Evolutionary conservation across 2,888 invertebrate genomes (phyloP), one percentile per base, ranked within the genome.

Genomic region (Sinohyriopsis cumingii): DNA sequence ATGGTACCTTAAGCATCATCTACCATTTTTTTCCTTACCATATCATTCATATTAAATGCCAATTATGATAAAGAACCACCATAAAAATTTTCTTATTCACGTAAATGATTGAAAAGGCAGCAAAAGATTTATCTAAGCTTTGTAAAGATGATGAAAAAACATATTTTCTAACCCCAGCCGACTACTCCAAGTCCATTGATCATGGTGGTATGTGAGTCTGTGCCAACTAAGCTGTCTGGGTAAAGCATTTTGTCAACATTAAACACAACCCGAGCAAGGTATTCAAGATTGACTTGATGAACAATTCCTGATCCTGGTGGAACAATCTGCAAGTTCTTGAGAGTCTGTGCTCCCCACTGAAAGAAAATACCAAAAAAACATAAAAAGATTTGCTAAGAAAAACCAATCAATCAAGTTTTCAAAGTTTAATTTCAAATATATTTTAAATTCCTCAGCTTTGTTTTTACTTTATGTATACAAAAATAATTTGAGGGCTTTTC

Each of bases 141-240:
- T 12, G 45, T 45, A 15, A 12, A 45, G 15, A 45, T 45, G 45
- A 12, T 45, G 45, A 12, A 45, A 0, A 33, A 25, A 25, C 2
- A 25, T n/a, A 62, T 22, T 9, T 22, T 75, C 86, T 82, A 95
- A 75, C 97, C 98, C 98, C 98, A 99, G 1, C 98, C 99, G 6
- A 98, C 93, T 2, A 99, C 95, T 0, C 99, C 98, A 5, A 98
- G 93, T 0, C 98, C 98, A 88, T 98, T 98, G 79, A 99, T 97
- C 98, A 99, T 99, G 20, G 99, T 99, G 3, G 99, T 99, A 87
- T 99, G 99, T 0, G 97, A 97, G 92, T 99, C 99, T 0, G 99
- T 99, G 15, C 99, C 99, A 59, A 99, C 98, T 76, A 97, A 94
- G 18, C 95, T 95, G 90, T 98, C 97, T 0, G 97, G 97, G 87